phyloP scores from a whole-genome alignment of 2,888 invertebrate genomes.

The Rotaria sp. region DNA sequence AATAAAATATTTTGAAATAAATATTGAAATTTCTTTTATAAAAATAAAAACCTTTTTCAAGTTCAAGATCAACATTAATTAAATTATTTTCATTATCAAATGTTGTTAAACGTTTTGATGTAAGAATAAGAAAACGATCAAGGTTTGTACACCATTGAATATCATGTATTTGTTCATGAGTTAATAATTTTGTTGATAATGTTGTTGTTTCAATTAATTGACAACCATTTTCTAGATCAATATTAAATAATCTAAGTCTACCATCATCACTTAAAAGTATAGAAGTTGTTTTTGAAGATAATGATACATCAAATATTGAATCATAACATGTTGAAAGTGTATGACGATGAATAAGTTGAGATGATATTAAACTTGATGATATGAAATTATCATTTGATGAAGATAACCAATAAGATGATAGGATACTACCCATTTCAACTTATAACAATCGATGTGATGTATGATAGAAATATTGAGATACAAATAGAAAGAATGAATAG shows the following conservation, averaged over 20 bases:
- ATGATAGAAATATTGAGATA: neutral
- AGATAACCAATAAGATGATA: neutral
- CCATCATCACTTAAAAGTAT: neutral
- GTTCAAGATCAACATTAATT: neutral
- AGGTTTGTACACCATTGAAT: neutral
- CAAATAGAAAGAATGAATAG: neutral
- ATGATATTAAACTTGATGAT: slow-evolving; percentile 4
- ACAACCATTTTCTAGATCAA: neutral
- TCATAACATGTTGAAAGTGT: slow-evolving; percentile 1
- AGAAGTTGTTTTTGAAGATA: neutral
- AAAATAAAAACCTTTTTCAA: neutral
- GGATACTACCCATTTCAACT: neutral
- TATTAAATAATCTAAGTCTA: neutral
- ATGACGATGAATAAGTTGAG: neutral
- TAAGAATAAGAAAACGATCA: neutral
- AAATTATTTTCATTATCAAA: neutral
- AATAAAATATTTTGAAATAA: too few relatives aligned
- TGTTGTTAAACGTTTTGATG: neutral
- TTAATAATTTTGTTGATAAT: neutral
- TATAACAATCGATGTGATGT: neutral
- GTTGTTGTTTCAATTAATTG: neutral
- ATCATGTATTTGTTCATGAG: neutral
- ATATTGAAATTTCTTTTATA: too few relatives aligned
- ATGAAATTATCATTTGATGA: neutral
- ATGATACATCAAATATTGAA: neutral